Percentiles rank a stretch among this genome's conserved stretches.
Conservation (phyloP, 2,113 vertebrate genomes). For the Pandion haliaetus region DNA sequence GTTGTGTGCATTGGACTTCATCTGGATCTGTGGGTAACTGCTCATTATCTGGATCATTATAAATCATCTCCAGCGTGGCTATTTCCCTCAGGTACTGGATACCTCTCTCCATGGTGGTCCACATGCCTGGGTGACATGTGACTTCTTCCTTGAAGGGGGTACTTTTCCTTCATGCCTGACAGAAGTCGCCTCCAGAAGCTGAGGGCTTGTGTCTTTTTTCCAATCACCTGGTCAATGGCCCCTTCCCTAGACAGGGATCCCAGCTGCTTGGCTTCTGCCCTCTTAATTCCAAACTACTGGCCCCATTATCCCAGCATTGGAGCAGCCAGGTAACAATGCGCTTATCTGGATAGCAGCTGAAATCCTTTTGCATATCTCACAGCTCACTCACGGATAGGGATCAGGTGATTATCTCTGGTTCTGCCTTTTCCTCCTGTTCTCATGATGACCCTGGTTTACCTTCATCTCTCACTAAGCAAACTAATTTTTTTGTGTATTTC, state of each 20-base stretch:
- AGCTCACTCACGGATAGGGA: no score
- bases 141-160: background rate
- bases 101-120: background rate
- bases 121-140: background rate
- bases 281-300: background rate
- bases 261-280: background rate
- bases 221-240: no score
- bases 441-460: background rate
- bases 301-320: background rate
- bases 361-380: background rate
- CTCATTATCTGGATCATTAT: accelerated
- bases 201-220: no score
- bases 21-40: background rate
- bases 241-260: no score
- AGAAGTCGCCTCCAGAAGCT: background rate
- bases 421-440: background rate
- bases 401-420: background rate
- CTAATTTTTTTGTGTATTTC: background rate
- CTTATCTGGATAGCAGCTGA: background rate
- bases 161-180: background rate
- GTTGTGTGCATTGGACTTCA: background rate
- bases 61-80: background rate
- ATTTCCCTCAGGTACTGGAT: background rate
- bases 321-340: background rate
- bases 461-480: background rate